Evolutionary conservation across 2,113 vertebrate species (phyloP).

Genomic region (Clarias macrocephalus): DNA sequence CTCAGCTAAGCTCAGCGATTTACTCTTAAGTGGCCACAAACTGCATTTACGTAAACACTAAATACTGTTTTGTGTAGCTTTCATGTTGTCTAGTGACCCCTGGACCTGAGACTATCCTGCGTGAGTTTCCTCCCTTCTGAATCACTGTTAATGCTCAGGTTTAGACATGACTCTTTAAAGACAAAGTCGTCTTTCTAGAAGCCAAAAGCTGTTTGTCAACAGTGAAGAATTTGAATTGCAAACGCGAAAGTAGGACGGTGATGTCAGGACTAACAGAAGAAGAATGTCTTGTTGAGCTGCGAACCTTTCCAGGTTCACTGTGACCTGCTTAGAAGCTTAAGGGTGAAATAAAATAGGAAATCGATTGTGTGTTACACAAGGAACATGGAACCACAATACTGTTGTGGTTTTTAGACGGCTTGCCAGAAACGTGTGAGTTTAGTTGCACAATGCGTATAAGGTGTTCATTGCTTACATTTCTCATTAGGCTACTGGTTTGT

Average conservation of each 20-base stretch:
- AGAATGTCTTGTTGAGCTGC: constrained; percentile 26
- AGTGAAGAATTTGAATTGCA: constrained; percentile 16
- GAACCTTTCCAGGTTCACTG: constrained; percentile 18
- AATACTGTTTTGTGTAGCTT: background rate
- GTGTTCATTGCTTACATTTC: background rate
- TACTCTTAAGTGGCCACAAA: background rate
- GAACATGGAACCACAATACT: no score
- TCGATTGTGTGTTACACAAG: background rate
- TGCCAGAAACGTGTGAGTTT: background rate
- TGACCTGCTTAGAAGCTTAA: constrained; percentile 2
- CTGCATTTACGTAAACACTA: constrained; percentile 24
- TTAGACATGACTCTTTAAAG: constrained; percentile 5
- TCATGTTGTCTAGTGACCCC: constrained; percentile 2
- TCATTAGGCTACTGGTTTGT: background rate
- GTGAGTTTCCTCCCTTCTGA: background rate
- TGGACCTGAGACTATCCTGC: constrained; percentile 14
- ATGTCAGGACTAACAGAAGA: constrained; percentile 1
- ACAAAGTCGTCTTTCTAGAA: background rate
- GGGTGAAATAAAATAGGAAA: background rate
- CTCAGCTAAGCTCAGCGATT: background rate
- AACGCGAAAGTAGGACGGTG: constrained; percentile 2
- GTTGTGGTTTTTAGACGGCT: background rate
- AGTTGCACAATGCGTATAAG: background rate
- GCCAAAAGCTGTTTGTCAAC: constrained; percentile 11
- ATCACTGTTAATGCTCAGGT: constrained; percentile 12